A percentile compares a stretch with the other conserved stretches of the same genome.
These are phyloP conservation scores for Bellardia bayeri DNA, from an alignment of 2,888 invertebrate genomes.

Conservation along the genomic window DNA sequence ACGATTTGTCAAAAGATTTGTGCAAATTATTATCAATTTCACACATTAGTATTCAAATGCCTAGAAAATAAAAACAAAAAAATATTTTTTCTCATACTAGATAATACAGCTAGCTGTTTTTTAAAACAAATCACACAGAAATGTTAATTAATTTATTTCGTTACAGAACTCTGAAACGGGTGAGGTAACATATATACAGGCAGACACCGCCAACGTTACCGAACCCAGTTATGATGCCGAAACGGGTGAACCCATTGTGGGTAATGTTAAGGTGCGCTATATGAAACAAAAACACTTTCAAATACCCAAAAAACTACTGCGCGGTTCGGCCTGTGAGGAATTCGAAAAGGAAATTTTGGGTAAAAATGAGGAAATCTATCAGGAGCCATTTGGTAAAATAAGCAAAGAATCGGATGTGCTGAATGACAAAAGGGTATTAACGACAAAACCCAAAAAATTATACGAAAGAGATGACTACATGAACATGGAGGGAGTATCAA, in stretches of 20 bases:
- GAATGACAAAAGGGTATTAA: constrained; percentile 51
- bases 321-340: constrained; percentile 79
- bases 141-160: constrained; percentile 32
- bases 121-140: constrained; percentile 49
- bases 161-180: constrained; percentile 83
- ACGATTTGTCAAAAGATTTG: not conserved
- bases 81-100: not conserved
- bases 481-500: constrained; percentile 82
- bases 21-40: not conserved
- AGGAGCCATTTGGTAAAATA: constrained; percentile 50
- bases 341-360: constrained; percentile 77
- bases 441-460: constrained; percentile 64
- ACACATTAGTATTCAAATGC: not conserved
- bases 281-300: constrained; percentile 82
- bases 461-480: constrained; percentile 81
- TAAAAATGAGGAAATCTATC: constrained; percentile 71
- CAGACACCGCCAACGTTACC: constrained; percentile 75
- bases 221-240: constrained; percentile 81
- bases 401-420: constrained; percentile 43
- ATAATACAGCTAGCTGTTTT: not conserved
- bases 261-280: constrained; percentile 80
- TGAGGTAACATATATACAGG: constrained; percentile 79
- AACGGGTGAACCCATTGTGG: constrained; percentile 82
- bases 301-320: constrained; percentile 81
- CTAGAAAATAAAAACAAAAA: not conserved